These are phyloP conservation scores for Serripes groenlandicus DNA, from an alignment of 2,888 invertebrate species.

Conservation along the genomic window DNA sequence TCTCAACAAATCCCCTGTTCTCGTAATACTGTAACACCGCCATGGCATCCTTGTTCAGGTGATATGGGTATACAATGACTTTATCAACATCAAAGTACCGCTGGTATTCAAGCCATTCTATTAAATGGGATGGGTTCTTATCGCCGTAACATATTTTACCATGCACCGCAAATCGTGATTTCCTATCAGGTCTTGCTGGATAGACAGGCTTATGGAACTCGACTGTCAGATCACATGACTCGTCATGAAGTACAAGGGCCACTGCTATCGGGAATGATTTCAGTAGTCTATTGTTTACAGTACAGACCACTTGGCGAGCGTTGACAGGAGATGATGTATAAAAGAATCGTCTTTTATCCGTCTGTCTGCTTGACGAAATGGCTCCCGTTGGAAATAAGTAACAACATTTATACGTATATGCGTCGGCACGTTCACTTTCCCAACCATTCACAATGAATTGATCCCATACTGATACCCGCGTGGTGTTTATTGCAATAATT, in stretches of 20 bases:
- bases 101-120: slow-evolving; percentile 6
- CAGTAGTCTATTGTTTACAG: not conserved
- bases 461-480: not conserved
- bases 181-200: not conserved
- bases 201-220: not conserved
- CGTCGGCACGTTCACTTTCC: not conserved
- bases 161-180: not conserved
- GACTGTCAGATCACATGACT: not conserved
- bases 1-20: not conserved
- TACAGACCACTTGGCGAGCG: not conserved
- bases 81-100: not conserved
- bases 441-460: not conserved
- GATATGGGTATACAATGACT: not conserved
- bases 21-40: not conserved
- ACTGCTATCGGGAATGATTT: not conserved
- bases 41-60: not conserved
- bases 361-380: not conserved
- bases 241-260: not conserved
- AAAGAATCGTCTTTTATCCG: not conserved
- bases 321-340: not conserved
- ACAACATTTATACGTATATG: not conserved
- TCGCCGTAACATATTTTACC: not conserved
- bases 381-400: not conserved
- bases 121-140: not conserved
- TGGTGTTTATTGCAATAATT: not conserved